A percentile compares a stretch with the other conserved stretches of the same genome.
Conservation (phyloP, 2,797 vertebrate genomes). For the Oreonectes daqikongensis region DNA sequence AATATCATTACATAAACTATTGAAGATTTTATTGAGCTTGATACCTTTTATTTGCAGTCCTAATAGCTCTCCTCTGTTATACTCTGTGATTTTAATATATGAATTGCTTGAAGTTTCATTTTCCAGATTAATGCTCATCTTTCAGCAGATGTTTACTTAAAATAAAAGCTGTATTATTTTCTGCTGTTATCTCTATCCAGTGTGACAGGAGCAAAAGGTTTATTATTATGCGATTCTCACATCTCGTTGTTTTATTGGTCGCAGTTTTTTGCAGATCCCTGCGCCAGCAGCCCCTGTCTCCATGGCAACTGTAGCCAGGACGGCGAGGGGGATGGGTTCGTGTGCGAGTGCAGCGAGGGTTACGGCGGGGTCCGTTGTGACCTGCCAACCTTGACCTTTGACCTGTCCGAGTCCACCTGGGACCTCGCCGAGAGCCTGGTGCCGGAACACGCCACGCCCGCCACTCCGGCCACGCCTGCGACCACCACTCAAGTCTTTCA, state of each 20-base stretch:
- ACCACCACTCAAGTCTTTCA: constrained; percentile 70
- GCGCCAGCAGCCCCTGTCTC: constrained; percentile 93
- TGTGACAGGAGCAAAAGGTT: constrained; percentile 9
- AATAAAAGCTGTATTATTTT: not conserved
- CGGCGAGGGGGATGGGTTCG: constrained; percentile 73
- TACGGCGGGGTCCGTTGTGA: constrained; percentile 86
- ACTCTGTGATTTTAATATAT: too few relatives aligned
- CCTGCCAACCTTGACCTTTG: constrained; percentile 66
- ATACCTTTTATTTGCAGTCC: not conserved
- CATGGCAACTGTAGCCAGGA: constrained; percentile 94
- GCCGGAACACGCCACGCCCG: constrained; percentile 75
- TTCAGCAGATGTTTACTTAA: constrained; percentile 13
- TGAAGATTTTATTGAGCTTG: not conserved
- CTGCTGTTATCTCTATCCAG: not conserved
- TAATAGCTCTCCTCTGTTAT: too few relatives aligned
- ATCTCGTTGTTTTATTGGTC: constrained; percentile 47
- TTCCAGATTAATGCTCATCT: not conserved
- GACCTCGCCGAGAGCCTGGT: constrained; percentile 70
- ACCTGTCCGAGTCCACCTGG: constrained; percentile 68
- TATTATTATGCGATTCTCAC: constrained; percentile 5
- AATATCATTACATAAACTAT: not conserved
- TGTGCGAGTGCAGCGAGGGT: constrained; percentile 86
- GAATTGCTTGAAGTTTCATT: not conserved
- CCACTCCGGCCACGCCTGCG: constrained; percentile 64
- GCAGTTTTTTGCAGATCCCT: constrained; percentile 91